Conservation (phyloP, 37 sponge, comb jelly and placozoan genomes). For the Hexactinellida sp. region DNA sequence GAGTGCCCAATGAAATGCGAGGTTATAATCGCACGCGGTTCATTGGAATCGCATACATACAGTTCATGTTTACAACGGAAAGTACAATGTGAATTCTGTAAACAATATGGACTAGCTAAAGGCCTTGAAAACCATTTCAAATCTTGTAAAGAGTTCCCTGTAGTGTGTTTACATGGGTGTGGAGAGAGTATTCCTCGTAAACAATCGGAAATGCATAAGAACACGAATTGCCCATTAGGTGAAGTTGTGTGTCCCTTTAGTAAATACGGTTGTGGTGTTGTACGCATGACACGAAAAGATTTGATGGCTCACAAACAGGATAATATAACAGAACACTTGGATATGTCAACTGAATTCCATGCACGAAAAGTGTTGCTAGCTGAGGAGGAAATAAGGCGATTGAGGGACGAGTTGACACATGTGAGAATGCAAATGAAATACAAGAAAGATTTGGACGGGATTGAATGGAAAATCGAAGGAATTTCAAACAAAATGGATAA, state of each 20-base stretch:
- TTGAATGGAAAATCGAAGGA: conserved; percentile 15
- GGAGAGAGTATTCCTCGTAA: not conserved
- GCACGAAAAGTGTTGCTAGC: not conserved
- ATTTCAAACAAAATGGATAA: conserved; percentile 7
- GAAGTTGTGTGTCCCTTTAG: not conserved
- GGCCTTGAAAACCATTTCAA: not conserved
- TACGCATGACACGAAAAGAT: not conserved
- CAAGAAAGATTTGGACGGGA: not conserved
- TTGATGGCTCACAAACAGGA: not conserved
- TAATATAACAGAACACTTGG: not conserved
- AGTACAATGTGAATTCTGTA: not conserved
- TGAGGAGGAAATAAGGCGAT: not conserved
- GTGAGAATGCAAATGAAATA: not conserved
- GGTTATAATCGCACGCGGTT: not conserved
- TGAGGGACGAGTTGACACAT: not conserved
- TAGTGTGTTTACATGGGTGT: not conserved
- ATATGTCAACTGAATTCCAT: conserved; percentile 4
- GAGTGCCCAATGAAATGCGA: conserved; percentile 11
- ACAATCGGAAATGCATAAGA: not conserved
- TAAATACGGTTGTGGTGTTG: not conserved
- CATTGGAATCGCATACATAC: not conserved
- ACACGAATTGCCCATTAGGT: not conserved
- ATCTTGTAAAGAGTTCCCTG: not conserved
- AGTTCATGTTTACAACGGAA: not conserved
- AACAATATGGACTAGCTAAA: conserved; percentile 4